These are phyloP conservation scores for Dinomys branickii DNA, from an alignment of 2,113 vertebrate species.

Conservation along the genomic window DNA sequence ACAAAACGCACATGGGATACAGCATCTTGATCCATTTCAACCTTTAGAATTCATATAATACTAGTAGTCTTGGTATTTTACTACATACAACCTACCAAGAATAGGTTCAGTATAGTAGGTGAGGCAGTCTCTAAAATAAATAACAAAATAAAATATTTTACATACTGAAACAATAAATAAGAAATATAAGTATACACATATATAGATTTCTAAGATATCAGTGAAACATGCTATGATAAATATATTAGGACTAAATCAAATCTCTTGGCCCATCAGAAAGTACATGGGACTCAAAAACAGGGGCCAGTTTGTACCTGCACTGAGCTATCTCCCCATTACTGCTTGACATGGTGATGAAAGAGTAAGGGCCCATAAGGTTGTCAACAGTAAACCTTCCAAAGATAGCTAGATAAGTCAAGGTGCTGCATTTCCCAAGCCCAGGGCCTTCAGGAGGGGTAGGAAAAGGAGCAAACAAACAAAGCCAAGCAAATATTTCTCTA, in stretches of 20 bases:
- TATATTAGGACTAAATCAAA: not conserved
- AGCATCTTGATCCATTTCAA: not conserved
- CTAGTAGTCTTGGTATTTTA: not conserved
- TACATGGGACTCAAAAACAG: not conserved
- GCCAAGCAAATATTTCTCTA: slow-evolving; percentile 34
- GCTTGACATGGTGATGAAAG: slow-evolving; percentile 14
- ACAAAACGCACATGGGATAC: not conserved
- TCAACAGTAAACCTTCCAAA: slow-evolving; percentile 52
- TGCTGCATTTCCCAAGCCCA: slow-evolving; percentile 26
- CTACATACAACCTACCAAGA: not conserved
- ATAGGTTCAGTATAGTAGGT: not conserved
- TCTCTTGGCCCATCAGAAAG: slow-evolving; percentile 14
- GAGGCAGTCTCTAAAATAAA: slow-evolving; percentile 14
- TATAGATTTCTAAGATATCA: not conserved
- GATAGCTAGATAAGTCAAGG: slow-evolving; percentile 54
- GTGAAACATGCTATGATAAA: slow-evolving; percentile 11
- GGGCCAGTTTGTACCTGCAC: not conserved
- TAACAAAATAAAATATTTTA: not conserved
- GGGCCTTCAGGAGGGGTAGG: slow-evolving; percentile 46
- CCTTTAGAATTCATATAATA: not conserved
- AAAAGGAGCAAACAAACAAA: slow-evolving; percentile 47
- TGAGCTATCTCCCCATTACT: not conserved
- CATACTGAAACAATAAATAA: not conserved
- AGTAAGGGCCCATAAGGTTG: slow-evolving; percentile 27
- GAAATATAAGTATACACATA: not conserved